phyloP scores from a whole-genome alignment of 2,113 vertebrate genomes.

The Rhabdornis inornatus region DNA sequence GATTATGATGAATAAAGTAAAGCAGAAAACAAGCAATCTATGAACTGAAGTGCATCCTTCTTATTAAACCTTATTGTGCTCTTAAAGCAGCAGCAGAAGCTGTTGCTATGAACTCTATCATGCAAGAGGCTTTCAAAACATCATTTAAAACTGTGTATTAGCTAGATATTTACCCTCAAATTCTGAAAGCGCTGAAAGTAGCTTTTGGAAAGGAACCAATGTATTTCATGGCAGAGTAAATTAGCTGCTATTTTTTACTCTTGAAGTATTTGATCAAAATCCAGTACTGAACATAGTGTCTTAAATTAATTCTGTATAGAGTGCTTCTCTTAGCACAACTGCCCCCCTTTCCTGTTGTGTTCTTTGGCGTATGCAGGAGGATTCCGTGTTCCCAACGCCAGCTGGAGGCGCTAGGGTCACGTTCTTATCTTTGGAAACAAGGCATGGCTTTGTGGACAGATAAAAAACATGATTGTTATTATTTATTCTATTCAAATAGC shows the following conservation, averaged over 20 bases:
- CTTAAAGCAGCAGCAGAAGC: slow-evolving; percentile 16
- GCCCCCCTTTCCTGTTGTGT: not conserved
- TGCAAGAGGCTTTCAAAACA: slow-evolving; percentile 60
- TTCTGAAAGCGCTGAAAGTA: slow-evolving; percentile 47
- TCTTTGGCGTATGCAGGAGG: accelerated
- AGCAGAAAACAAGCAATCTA: slow-evolving; percentile 45
- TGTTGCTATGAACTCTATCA: slow-evolving; percentile 27
- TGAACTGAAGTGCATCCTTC: slow-evolving; percentile 10
- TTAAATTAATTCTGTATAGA: not conserved
- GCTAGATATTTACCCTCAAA: slow-evolving; percentile 37
- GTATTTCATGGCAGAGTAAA: slow-evolving; percentile 15
- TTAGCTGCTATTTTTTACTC: slow-evolving; percentile 19
- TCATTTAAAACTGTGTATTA: slow-evolving; percentile 46
- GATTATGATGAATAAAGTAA: slow-evolving; percentile 41
- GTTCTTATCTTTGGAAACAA: not conserved
- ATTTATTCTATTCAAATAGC: not conserved
- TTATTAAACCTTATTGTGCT: slow-evolving; percentile 29
- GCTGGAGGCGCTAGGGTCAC: not conserved
- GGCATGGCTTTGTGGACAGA: not conserved
- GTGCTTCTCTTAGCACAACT: not conserved
- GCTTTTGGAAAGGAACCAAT: slow-evolving; percentile 47
- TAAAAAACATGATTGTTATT: not conserved
- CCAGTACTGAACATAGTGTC: not conserved
- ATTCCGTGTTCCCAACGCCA: accelerated
- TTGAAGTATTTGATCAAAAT: slow-evolving; percentile 40